A percentile compares a stretch with the other conserved stretches of the same genome.
Conservation (phyloP, 2,888 invertebrate genomes). For the Anoncus sp. region DNA sequence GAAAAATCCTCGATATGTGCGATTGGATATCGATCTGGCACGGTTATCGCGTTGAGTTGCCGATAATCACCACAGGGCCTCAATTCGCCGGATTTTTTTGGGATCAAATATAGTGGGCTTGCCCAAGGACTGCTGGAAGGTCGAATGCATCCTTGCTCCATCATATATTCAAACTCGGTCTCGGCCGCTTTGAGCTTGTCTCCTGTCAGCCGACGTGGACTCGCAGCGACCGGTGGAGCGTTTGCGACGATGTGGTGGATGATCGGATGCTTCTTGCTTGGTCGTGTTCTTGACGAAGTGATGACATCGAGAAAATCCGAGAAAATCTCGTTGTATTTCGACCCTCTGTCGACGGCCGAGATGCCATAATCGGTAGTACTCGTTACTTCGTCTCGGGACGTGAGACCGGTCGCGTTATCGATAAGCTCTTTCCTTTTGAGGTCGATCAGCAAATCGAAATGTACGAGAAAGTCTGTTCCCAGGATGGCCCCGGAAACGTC, state of each 20-base stretch:
- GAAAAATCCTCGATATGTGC: too few species aligned
- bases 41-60: slow-evolving; percentile 1
- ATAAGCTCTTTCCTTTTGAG: not conserved
- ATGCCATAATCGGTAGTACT: too few species aligned
- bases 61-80: not conserved
- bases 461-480: not conserved
- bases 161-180: not conserved
- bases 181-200: not conserved
- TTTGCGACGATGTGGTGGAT: not conserved
- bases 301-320: not conserved
- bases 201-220: slow-evolving; percentile 1
- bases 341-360: too few species aligned
- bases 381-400: too few species aligned
- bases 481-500: not conserved
- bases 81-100: not conserved
- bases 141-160: not conserved
- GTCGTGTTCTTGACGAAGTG: not conserved
- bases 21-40: too few species aligned
- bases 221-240: not conserved
- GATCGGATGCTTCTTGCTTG: not conserved
- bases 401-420: not conserved
- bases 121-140: too few species aligned
- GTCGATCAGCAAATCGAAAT: not conserved
- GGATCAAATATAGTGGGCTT: not conserved
- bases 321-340: too few species aligned